Conservation (phyloP, 2,888 invertebrate genomes). For the Aporophyla nigra region DNA sequence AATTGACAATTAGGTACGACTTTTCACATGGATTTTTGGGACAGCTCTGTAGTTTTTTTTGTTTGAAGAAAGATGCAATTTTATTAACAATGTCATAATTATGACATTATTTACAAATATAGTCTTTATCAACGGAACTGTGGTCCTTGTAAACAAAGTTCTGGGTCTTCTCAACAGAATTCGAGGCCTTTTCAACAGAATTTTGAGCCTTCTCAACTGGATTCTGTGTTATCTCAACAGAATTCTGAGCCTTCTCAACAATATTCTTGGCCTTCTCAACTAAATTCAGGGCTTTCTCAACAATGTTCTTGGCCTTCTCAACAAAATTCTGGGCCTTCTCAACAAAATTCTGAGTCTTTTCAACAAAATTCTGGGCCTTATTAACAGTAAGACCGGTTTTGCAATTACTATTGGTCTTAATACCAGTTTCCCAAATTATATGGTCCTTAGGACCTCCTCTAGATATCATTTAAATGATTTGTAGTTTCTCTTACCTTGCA, state of each 20-base stretch:
- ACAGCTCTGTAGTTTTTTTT: not conserved
- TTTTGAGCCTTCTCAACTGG: not conserved
- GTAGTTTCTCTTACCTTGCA: slow-evolving; percentile 83
- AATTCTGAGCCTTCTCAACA: too few relatives aligned
- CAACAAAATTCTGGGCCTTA: not conserved
- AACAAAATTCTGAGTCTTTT: too few relatives aligned
- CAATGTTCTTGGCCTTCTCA: not conserved
- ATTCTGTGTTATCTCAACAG: not conserved
- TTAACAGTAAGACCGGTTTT: not conserved
- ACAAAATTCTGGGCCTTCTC: not conserved
- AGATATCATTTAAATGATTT: not conserved
- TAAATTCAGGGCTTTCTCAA: too few relatives aligned
- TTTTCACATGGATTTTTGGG: slow-evolving; percentile 16
- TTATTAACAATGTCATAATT: not conserved
- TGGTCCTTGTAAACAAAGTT: not conserved
- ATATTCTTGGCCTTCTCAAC: not conserved
- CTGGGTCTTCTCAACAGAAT: not conserved
- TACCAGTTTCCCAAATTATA: too few relatives aligned
- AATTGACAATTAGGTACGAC: slow-evolving; percentile 15
- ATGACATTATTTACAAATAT: not conserved
- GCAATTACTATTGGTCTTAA: not conserved
- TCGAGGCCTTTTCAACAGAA: not conserved
- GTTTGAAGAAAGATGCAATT: slow-evolving; percentile 18
- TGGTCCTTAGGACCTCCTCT: too few relatives aligned
- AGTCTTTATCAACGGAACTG: not conserved